Base-by-base conservation (phyloP, 2,113 vertebrate genomes). In the Gadus macrocephalus region DNA sequence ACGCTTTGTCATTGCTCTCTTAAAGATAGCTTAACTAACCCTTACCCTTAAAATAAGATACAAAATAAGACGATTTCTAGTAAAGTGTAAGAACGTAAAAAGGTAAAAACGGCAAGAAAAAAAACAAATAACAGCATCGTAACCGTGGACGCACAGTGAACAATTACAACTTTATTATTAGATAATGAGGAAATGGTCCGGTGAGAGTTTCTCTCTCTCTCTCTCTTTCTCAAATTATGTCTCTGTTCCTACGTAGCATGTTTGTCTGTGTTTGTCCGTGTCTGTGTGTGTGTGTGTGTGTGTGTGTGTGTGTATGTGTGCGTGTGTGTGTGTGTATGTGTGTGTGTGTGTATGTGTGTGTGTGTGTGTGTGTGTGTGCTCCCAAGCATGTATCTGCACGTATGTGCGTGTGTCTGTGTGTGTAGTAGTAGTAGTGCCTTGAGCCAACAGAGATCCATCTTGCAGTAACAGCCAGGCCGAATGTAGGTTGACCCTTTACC, bases 1-100 rank as follows among this genome's bases (percentile, higher is more conserved):
- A 71, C 79, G 75, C 75, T 4, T 35, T 35, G 6, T 35, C 31
- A 35, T 35, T 35, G 31, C 31, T 35, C 31, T 35, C 31, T 35
- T 4, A 35, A 35, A 35, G 31, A 5, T 35, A 35, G 0, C 31
- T 4, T 4, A 5, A 35, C 31, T 35, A 7, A 35, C 31, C 31
- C 31, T 4, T 4, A 35, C 31, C 31, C 31, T 35, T 35, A 35
- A 35, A 35, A 49, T 49, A 9, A 49, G 42, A 49, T 49, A 14
- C 8, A 49, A 49, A 14, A 49, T 49, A 49, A 49, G 2, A 49
- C 8, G 1, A 49, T 11, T 49, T 2, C 8, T 49, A 49, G 42
- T 49, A 14, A 49, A 49, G 42, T 49, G 42, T 12, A 49, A 49
- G 42, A 9, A 14, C 2, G 5, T 49, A 12, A 49, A 49, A 49